Conservation (phyloP, 2,113 vertebrate genomes). For the Damaliscus lunatus region DNA sequence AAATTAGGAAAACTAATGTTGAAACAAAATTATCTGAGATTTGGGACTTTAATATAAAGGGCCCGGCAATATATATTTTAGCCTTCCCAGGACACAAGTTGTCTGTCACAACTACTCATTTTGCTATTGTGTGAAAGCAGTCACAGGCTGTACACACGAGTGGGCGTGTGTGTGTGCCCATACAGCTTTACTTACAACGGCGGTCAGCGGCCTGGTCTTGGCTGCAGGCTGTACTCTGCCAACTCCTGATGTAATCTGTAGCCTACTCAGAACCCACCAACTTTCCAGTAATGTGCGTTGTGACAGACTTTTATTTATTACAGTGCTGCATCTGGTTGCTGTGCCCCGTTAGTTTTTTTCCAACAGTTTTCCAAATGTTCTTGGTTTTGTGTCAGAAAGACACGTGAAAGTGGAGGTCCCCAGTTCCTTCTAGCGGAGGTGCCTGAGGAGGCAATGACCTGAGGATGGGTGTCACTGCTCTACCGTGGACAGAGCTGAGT, state of each 20-base stretch:
- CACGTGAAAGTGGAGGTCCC: neutral
- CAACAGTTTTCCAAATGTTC: fast-evolving
- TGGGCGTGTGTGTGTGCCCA: neutral
- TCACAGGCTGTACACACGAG: neutral
- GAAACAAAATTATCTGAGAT: neutral
- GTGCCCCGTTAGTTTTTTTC: neutral
- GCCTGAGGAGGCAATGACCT: neutral
- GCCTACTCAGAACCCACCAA: neutral
- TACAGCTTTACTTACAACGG: neutral
- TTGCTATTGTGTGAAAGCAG: neutral
- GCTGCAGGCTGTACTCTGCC: neutral
- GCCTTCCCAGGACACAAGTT: neutral
- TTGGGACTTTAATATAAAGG: neutral
- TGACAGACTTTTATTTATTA: neutral
- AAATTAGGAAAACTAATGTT: neutral
- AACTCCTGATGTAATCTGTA: too few species aligned
- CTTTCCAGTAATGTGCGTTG: fast-evolving
- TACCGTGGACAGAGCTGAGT: neutral
- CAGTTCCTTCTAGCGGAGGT: neutral
- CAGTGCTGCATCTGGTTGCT: fast-evolving
- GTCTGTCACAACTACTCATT: neutral
- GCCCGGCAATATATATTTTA: neutral
- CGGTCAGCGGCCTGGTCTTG: fast-evolving
- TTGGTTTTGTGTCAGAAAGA: neutral
- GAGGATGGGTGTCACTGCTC: neutral